Base-by-base conservation (phyloP, 2,888 invertebrate genomes). In the Maniola hyperantus region DNA sequence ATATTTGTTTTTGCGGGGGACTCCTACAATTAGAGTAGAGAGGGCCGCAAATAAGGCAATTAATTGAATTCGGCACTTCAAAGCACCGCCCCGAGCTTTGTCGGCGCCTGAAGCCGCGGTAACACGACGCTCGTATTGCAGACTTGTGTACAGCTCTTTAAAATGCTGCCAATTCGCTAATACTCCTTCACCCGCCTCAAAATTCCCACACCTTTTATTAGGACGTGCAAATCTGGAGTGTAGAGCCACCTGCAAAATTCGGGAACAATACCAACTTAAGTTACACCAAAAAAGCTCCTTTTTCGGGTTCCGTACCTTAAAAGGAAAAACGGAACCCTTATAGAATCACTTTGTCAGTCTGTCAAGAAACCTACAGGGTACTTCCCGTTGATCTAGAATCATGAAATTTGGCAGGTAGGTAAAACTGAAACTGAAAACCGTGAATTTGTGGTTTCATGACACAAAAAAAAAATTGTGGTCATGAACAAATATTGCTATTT, bases 21-120 rank as follows among this genome's bases (percentile, higher is more conserved):
- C 88, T 86, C 84, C 83, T 83, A 77, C 85, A 81, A 83, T 82
- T 83, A 83, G 80, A 82, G 83, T 80, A 79, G 84, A 74, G 78
- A 80, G 81, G 77, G 77, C 81, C 80, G 87, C 89, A 89, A 91
- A 91, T 89, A 90, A 83, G 88, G 87, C 90, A 88, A 91, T 91
- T 92, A 91, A 92, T 92, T 91, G 89, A 91, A 90, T 91, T 91
- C 90, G 91, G 91, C 88, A 83, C 81, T 80, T 89, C 88, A 92
- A 91, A 90, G 84, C 77, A 76, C 81, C 87, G 89, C 86, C 84
- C 78, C 77, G 81, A 81, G 85, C 88, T 89, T 90, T 90, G 90
- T 88, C 90, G 89, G 89, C 87, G 81, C 82, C 73, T 80, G 75
- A 72, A 73, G 73, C 78, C 72, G 76, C 74, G 76, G 88, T 82